Conservation (phyloP, 2,888 invertebrate species). For the Neria commutata region DNA sequence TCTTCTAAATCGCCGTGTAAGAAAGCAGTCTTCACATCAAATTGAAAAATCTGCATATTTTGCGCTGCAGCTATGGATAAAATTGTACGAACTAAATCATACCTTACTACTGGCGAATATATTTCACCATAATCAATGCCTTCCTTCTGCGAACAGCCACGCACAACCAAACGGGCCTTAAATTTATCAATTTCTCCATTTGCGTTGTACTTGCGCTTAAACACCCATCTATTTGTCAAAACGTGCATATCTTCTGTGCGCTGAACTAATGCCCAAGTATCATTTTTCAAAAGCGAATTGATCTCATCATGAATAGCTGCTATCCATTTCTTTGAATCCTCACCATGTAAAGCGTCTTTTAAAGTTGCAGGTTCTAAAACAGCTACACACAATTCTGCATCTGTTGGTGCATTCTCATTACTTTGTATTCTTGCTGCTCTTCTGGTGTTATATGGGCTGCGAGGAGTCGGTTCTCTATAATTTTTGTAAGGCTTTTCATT, state of each 20-base stretch:
- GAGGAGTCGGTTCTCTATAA: conserved; percentile 14
- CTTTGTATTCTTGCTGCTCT: conserved; percentile 2
- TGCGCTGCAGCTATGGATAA: conserved; percentile 28
- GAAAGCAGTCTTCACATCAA: conserved; percentile 35
- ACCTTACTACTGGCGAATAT: conserved; percentile 31
- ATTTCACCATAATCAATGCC: conserved; percentile 34
- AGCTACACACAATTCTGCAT: conserved; percentile 11
- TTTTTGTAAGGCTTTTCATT: conserved; percentile 10
- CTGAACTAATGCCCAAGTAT: conserved; percentile 17
- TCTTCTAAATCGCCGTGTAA: conserved; percentile 29
- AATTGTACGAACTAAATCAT: conserved; percentile 27
- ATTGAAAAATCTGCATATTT: conserved; percentile 27
- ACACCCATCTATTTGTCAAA: conserved; percentile 20
- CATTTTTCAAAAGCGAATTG: conserved; percentile 49
- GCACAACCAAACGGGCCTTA: conserved; percentile 26
- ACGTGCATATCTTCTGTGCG: conserved; percentile 13
- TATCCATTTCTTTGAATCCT: conserved; percentile 64
- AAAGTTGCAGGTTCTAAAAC: conserved; percentile 17
- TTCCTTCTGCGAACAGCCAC: conserved; percentile 30
- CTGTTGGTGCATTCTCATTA: background rate
- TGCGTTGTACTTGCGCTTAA: conserved; percentile 10
- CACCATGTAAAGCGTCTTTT: conserved; percentile 17
- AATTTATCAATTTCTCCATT: conserved; percentile 22
- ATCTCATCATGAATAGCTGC: conserved; percentile 83
- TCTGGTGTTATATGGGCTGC: conserved; percentile 11